Evolutionary conservation across 2,797 vertebrate genomes (phyloP).

Genomic region (Astyanax mexicanus): DNA sequence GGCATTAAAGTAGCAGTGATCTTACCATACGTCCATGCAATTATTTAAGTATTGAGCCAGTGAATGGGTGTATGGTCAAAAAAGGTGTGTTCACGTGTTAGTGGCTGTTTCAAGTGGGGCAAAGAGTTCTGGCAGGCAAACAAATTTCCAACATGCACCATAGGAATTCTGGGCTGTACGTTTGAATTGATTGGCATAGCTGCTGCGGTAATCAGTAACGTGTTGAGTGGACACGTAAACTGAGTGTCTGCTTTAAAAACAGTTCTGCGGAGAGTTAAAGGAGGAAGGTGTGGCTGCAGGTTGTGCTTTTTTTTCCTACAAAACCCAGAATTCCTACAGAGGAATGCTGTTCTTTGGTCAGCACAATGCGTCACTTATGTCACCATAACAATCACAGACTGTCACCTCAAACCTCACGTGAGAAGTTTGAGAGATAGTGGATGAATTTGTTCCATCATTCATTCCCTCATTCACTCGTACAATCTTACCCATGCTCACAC

Average conservation of each 20-base stretch:
- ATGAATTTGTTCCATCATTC: conserved; percentile 50
- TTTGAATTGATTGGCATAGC: not conserved
- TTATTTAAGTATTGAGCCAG: conserved; percentile 69
- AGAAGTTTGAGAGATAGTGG: conserved; percentile 64
- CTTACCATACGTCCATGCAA: conserved; percentile 73
- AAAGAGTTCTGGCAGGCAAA: conserved; percentile 75
- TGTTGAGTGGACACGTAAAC: conserved; percentile 1
- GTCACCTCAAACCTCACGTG: conserved; percentile 71
- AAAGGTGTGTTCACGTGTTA: conserved; percentile 50
- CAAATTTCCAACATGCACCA: conserved; percentile 81
- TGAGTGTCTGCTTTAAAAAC: not conserved
- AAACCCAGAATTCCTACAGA: conserved; percentile 83
- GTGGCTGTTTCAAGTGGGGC: conserved; percentile 46
- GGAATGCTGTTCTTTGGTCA: conserved; percentile 78
- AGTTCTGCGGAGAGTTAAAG: not conserved
- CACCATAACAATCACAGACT: conserved; percentile 74
- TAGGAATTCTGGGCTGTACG: conserved; percentile 80
- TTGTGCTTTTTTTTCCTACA: conserved; percentile 4
- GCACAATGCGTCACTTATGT: conserved; percentile 72
- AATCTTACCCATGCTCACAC: conserved; percentile 13
- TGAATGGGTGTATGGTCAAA: conserved; percentile 45
- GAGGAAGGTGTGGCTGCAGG: not conserved
- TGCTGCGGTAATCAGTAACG: not conserved
- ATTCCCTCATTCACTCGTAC: conserved; percentile 27
- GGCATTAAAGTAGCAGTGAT: conserved; percentile 43